Base-by-base conservation (phyloP, 1,140 invertebrate species). In the Papilio polyxenes region DNA sequence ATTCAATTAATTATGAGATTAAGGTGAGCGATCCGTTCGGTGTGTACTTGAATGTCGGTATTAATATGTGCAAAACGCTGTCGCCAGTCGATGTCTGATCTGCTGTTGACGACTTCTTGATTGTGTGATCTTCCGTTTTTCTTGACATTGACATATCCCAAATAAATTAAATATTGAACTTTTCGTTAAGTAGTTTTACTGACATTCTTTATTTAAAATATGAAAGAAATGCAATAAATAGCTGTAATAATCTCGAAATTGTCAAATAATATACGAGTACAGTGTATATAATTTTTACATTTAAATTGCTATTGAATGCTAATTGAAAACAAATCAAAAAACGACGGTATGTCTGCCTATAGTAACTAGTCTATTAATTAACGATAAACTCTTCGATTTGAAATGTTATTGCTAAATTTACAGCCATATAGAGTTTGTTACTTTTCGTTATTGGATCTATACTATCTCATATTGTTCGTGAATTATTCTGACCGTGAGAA, bases 1-100 rank as follows among this genome's bases (percentile, higher is more conserved):
- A 90, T 93, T 94, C 92, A 93, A 95, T 95, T 94, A 94, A 95
- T 95, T 94, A 95, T 93, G 89, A 93, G 91, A 94, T 95, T 94
- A 94, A 95, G 92, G 93, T 94, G 93, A 93, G 91, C 90, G 85
- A 92, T 90, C 88, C 87, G 87, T 89, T 88, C 85, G 83, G 81
- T 84, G 85, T 86, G 88, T 89, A 92, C 88, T 91, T 90, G 90
- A 88, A 90, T 85, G 87, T 87, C 85, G 82, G 82, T 86, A 82
- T 84, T 88, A 86, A 88, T 89, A 85, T 87, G 84, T 87, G 83
- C 87, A 85, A 89, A 87, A 83, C 10, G 77, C 87, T 87, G 85
- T 89, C 89, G 83, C 83, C 85, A 83, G 37, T 65, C 65, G 83
- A 86, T 88, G 88, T 84, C 82, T 84, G 81, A 81, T 81, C 81